Evolutionary conservation across 1,140 invertebrate species (phyloP), one percentile per base, ranked within the genome.

Genomic region (Cydia amplana): DNA sequence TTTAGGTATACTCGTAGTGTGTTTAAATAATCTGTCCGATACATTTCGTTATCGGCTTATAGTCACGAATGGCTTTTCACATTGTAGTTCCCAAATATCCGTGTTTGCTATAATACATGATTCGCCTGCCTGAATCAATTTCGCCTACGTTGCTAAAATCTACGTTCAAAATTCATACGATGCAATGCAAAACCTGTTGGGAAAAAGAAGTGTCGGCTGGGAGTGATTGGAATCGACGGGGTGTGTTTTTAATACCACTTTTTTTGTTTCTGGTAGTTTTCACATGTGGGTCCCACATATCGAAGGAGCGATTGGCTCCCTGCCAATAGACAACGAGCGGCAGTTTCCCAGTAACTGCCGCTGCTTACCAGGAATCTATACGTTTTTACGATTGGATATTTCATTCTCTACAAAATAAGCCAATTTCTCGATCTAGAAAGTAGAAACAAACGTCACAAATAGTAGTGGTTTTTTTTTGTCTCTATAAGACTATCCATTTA

Each of bases 171-270:
- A 36, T 70, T n/a, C 18, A 70, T 70, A 7, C 65, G 18, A 18
- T 36, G n/a, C 4, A 70, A 40, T 40, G 65, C 14, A 70, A 70
- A 70, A 70, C 65, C 65, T 70, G 65, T 70, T 70, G 28, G n/a
- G 28, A 70, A 70, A 70, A 70, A 36, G 65, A 70, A 70, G 32
- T 70, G 65, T 70, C 65, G n/a, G 65, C n/a, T 70, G 16, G 65
- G n/a, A 70, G 65, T 70, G 65, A 70, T 70, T 70, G 65, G 65
- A 70, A 40, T 70, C 32, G 65, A 70, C 65, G 36, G 65, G 65
- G 65, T 70, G 64, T 65, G 65, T 70, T 70, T 70, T 70, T 70
- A 70, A 70, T 40, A 36, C 28, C n/a, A 67, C 32, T 70, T 70
- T 70, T 70, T 70, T 70, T 18, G 65, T 70, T 40, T 36, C 65